Conservation (phyloP, 2,113 vertebrate genomes). For the Aythya baeri region DNA sequence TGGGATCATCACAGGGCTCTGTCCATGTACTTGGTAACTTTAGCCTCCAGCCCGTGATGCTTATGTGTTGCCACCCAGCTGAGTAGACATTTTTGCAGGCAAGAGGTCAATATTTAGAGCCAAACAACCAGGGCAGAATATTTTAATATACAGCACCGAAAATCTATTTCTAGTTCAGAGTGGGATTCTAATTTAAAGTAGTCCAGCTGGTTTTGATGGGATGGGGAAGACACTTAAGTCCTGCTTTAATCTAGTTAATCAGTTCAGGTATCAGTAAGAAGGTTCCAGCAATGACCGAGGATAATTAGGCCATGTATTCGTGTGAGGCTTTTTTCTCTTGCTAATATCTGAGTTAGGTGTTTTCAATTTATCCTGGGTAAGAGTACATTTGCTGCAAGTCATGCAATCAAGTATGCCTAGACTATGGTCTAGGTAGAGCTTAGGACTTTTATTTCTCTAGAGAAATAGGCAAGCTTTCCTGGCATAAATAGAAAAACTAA, state of each 20-base stretch:
- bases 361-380: not conserved
- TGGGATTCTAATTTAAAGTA: not conserved
- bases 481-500: not conserved
- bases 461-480: not conserved
- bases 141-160: not conserved
- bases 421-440: not conserved
- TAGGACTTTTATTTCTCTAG: not conserved
- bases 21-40: not conserved
- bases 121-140: not conserved
- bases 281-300: not conserved
- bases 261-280: not conserved
- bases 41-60: not conserved
- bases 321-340: not conserved
- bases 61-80: not conserved
- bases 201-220: constrained; percentile 32
- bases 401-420: too few relatives aligned
- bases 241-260: not conserved
- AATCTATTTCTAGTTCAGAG: not conserved
- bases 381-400: not conserved
- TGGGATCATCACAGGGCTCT: not conserved
- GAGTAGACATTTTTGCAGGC: not conserved
- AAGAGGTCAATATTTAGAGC: not conserved
- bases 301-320: not conserved
- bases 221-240: not conserved
- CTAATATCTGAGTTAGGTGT: not conserved